Conservation (phyloP, 2,113 vertebrate genomes). For the Plecturocebus donacophilus region DNA sequence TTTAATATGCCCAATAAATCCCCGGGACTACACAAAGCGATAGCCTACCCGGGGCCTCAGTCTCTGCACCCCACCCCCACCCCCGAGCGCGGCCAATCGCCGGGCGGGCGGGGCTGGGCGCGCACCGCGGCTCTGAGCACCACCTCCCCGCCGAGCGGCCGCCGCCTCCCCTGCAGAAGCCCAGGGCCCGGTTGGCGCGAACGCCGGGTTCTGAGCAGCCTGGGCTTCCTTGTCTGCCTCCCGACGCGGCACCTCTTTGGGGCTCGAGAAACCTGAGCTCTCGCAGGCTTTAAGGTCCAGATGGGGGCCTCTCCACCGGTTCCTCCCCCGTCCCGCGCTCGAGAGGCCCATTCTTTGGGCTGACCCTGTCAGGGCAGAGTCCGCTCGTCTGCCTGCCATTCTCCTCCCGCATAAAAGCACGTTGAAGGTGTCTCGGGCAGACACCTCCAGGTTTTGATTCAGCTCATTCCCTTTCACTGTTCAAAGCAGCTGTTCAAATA, state of each 20-base stretch:
- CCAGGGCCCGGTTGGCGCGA: slow-evolving; percentile 72
- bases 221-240: not conserved
- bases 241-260: not conserved
- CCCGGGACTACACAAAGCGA: slow-evolving; percentile 32
- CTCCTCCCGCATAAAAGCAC: slow-evolving; percentile 78
- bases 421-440: slow-evolving; percentile 84
- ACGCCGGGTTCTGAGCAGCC: slow-evolving; percentile 65
- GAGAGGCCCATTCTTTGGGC: slow-evolving; percentile 61
- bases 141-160: slow-evolving; percentile 38
- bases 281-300: slow-evolving; percentile 6
- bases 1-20: not conserved
- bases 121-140: slow-evolving; percentile 55
- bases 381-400: slow-evolving; percentile 75
- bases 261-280: not conserved
- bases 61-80: not conserved
- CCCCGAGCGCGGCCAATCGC: slow-evolving; percentile 11
- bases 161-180: slow-evolving; percentile 44
- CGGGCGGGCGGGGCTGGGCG: slow-evolving; percentile 58
- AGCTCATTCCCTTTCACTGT: slow-evolving; percentile 85
- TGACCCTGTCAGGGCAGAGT: slow-evolving; percentile 77
- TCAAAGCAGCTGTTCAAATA: slow-evolving; percentile 90
- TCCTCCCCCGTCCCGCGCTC: not conserved
- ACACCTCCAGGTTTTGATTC: slow-evolving; percentile 85
- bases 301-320: not conserved
- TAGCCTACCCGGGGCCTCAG: not conserved